These are phyloP conservation scores for Drosophila neutralis DNA, from an alignment of 2,888 invertebrate species.

Conservation along the genomic window DNA sequence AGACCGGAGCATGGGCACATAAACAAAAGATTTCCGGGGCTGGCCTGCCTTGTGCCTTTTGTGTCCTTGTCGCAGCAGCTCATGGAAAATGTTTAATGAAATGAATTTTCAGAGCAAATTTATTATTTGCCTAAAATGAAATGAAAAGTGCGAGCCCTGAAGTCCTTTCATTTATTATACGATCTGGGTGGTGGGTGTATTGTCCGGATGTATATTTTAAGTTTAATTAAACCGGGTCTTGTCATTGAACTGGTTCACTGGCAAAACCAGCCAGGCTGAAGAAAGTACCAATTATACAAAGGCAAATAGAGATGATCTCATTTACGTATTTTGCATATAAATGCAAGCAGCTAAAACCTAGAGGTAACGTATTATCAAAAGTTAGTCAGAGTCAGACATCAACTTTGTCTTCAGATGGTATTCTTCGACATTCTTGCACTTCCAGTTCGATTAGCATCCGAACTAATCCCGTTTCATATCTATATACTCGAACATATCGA, in stretches of 20 bases:
- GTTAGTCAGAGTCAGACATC: background rate
- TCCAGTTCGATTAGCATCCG: slow-evolving; percentile 26
- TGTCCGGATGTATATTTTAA: slow-evolving; percentile 62
- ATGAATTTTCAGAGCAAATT: slow-evolving; percentile 77
- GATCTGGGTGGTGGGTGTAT: slow-evolving; percentile 29
- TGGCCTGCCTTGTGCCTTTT: slow-evolving; percentile 26
- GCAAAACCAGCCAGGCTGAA: background rate
- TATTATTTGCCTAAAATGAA: slow-evolving; percentile 74
- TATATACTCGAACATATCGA: slow-evolving; percentile 13
- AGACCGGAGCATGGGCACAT: slow-evolving; percentile 44
- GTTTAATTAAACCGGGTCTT: slow-evolving; percentile 66
- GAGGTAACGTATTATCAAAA: background rate
- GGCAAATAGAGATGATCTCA: slow-evolving; percentile 31
- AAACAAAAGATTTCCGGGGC: slow-evolving; percentile 79
- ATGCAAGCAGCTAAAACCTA: slow-evolving; percentile 17
- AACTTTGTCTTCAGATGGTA: slow-evolving; percentile 9
- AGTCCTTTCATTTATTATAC: slow-evolving; percentile 48
- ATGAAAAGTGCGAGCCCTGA: slow-evolving; percentile 71
- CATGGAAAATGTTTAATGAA: slow-evolving; percentile 76
- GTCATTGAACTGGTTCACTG: slow-evolving; percentile 33
- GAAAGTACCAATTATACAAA: slow-evolving; percentile 48
- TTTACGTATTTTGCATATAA: slow-evolving; percentile 21
- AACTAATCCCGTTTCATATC: slow-evolving; percentile 34
- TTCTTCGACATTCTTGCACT: slow-evolving; percentile 7
- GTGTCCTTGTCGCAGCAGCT: slow-evolving; percentile 54